Conservation (phyloP, 2,797 vertebrate genomes). For the Rhabdophis nuchalis region DNA sequence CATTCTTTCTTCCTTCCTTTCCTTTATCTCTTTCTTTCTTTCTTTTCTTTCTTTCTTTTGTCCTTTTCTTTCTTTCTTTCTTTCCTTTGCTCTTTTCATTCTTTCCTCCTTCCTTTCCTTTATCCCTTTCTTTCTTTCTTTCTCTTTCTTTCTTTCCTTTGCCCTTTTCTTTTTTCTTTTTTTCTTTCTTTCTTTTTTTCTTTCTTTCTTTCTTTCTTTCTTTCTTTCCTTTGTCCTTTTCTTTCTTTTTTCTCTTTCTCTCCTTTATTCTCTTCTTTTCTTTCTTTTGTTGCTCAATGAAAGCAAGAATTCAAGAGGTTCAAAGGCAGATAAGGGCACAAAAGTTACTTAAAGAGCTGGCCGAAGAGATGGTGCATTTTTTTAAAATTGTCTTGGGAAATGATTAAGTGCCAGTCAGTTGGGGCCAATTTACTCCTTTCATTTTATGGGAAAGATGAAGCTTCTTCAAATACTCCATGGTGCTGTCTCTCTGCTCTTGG, state of each 20-base stretch:
- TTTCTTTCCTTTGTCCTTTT: too few relatives aligned
- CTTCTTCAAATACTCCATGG: background rate
- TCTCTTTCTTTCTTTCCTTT: too few relatives aligned
- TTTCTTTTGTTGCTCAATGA: constrained; percentile 59
- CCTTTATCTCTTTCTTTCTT: constrained; percentile 23
- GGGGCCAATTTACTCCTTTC: background rate
- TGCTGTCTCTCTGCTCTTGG: background rate
- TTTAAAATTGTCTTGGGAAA: constrained; percentile 50
- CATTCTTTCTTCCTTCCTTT: constrained; percentile 15
- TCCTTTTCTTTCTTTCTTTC: too few relatives aligned
- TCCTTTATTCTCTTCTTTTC: constrained; percentile 31
- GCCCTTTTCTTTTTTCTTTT: background rate
- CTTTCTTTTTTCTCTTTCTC: accelerated
- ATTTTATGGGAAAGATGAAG: background rate
- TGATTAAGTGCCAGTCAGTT: constrained; percentile 20
- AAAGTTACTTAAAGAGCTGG: constrained; percentile 63
- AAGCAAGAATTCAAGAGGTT: constrained; percentile 72
- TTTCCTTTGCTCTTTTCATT: accelerated
- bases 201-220: too few relatives aligned
- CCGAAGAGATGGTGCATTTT: constrained; percentile 41
- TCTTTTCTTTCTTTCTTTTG: background rate
- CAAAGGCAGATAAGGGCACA: constrained; percentile 66
- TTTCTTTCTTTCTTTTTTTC: constrained; percentile 30
- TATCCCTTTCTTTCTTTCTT: background rate
- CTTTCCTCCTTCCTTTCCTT: constrained; percentile 45